Conservation (phyloP, 2,113 vertebrate genomes). For the Probosciger aterrimus region DNA sequence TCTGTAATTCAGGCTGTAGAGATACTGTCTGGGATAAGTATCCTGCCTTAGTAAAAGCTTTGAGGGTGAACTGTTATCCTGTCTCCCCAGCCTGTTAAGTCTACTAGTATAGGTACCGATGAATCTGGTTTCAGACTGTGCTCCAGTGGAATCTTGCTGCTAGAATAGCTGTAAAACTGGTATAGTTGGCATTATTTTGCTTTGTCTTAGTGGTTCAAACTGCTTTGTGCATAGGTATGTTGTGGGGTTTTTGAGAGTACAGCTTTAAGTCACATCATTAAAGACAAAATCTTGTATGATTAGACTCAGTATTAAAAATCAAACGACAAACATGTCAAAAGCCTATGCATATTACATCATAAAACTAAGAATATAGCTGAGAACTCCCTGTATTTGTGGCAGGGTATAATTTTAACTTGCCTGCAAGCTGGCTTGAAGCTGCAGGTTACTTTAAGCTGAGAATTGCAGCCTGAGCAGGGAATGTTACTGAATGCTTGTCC, state of each 20-base stretch:
- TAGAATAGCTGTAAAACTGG: neutral
- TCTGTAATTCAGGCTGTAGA: neutral
- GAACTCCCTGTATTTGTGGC: neutral
- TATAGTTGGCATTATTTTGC: neutral
- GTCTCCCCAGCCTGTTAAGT: neutral
- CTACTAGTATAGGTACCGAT: neutral
- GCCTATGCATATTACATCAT: neutral
- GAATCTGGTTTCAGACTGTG: neutral
- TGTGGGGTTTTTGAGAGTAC: neutral
- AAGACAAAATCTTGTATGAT: neutral
- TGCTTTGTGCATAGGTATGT: neutral
- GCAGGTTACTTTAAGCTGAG: neutral
- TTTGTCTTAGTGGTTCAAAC: neutral
- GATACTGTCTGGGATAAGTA: neutral
- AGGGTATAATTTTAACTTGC: neutral
- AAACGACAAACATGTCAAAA: neutral
- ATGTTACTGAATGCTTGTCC: neutral
- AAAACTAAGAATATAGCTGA: neutral
- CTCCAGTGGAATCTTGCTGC: neutral
- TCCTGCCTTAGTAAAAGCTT: neutral
- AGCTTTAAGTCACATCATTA: neutral
- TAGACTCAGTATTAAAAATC: neutral
- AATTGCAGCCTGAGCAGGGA: neutral
- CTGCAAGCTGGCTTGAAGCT: neutral
- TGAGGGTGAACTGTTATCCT: neutral